These are phyloP conservation scores for Ricordea florida DNA, from an alignment of 92 coral and sea anemone species.

Conservation along the genomic window DNA sequence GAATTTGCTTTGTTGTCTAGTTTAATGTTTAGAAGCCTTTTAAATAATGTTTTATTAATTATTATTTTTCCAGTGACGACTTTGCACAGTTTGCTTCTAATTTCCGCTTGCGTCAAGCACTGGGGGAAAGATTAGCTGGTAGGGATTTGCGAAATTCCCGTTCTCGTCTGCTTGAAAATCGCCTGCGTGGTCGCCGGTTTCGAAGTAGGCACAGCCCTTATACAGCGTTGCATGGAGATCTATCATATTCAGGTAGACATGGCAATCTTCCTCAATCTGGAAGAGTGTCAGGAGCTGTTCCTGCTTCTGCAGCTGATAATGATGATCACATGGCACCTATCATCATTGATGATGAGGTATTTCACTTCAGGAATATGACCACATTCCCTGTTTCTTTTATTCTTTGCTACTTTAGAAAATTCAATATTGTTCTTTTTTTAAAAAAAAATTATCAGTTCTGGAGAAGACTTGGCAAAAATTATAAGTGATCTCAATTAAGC, in stretches of 20 bases:
- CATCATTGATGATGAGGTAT: conserved; percentile 38
- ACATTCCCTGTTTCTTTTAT: not conserved
- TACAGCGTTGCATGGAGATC: conserved; percentile 5
- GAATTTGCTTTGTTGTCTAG: too few species aligned
- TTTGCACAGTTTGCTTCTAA: conserved; percentile 38
- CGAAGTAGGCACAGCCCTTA: conserved; percentile 33
- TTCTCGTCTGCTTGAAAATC: not conserved
- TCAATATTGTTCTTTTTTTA: too few species aligned
- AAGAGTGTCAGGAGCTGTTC: too few species aligned
- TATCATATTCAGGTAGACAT: not conserved
- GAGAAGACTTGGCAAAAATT: too few species aligned
- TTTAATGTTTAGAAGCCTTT: too few species aligned
- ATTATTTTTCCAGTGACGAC: conserved; percentile 12
- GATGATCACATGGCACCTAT: conserved; percentile 12
- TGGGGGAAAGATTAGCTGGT: too few species aligned
- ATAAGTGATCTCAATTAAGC: too few species aligned
- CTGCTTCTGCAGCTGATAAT: conserved; percentile 6
- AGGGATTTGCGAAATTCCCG: conserved; percentile 18
- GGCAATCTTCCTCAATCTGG: too few species aligned
- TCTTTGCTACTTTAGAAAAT: not conserved
- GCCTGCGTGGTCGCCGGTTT: conserved; percentile 25
- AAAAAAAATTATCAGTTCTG: too few species aligned
- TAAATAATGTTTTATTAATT: not conserved
- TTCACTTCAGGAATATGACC: too few species aligned
- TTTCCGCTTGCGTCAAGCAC: conserved; percentile 29